phyloP scores from a whole-genome alignment of 2,888 invertebrate genomes.

The Neoscelio sp. region DNA sequence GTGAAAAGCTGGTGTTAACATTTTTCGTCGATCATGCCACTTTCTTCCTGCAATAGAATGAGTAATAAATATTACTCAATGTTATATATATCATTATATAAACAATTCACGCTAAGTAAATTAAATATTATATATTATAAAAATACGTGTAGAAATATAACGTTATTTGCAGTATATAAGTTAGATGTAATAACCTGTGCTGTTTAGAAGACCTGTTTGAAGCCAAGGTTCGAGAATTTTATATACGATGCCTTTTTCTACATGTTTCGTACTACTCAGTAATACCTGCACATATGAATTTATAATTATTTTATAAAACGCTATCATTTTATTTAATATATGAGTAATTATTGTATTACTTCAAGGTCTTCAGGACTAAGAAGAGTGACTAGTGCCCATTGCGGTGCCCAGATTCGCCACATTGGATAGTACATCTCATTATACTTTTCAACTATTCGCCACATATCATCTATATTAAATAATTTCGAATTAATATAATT shows the following conservation, averaged over 20 bases:
- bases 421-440: background rate
- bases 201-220: constrained; percentile 80
- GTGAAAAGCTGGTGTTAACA: constrained; percentile 87
- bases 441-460: background rate
- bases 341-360: constrained; percentile 4
- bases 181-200: constrained; percentile 76
- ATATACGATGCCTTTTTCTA: constrained; percentile 80
- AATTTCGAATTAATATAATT: no score
- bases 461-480: constrained; percentile 5
- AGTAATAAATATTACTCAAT: no score
- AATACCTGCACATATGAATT: background rate
- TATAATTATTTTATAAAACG: no score
- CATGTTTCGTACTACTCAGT: constrained; percentile 76
- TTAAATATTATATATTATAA: constrained; percentile 55
- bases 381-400: background rate
- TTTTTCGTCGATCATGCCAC: constrained; percentile 86
- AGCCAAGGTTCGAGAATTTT: constrained; percentile 82
- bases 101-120: no score
- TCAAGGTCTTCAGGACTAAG: constrained; percentile 16
- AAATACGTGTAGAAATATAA: constrained; percentile 62
- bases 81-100: no score
- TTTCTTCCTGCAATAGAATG: constrained; percentile 84
- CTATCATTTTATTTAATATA: no score
- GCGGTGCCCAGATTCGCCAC: constrained; percentile 9
- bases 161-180: no score